These are phyloP conservation scores for Drosophila aldrichi DNA, from an alignment of 2,888 invertebrate species.

Conservation along the genomic window DNA sequence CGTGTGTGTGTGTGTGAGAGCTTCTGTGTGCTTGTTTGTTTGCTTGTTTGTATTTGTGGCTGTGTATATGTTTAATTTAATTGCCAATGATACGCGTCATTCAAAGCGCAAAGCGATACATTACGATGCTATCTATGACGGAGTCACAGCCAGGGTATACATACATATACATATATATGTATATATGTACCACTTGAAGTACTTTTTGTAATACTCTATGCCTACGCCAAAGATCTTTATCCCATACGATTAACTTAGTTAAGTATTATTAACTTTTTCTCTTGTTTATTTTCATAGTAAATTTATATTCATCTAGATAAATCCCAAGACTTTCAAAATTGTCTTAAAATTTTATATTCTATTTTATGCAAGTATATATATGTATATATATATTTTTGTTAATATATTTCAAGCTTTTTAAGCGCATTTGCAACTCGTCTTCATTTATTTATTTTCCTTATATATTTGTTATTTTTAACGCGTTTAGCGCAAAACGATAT, in stretches of 20 bases:
- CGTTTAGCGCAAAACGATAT: slow-evolving; percentile 39
- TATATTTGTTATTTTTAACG: slow-evolving; percentile 45
- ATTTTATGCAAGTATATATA: no score
- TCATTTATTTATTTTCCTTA: not conserved
- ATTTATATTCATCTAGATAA: no score
- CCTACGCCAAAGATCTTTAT: not conserved
- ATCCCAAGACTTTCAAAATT: no score
- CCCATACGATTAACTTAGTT: no score
- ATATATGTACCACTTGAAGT: not conserved
- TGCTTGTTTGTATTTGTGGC: slow-evolving; percentile 31
- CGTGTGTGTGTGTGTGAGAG: slow-evolving; percentile 16
- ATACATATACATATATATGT: not conserved
- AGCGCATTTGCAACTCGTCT: slow-evolving; percentile 34
- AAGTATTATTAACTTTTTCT: no score
- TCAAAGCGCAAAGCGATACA: slow-evolving; percentile 72
- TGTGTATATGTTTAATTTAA: slow-evolving; percentile 71
- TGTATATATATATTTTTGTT: no score
- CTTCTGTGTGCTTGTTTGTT: slow-evolving; percentile 30
- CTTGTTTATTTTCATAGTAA: not conserved
- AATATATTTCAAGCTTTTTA: no score
- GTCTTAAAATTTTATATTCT: no score
- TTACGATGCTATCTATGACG: slow-evolving; percentile 72
- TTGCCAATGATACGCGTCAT: slow-evolving; percentile 82
- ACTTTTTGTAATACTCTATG: slow-evolving; percentile 25
- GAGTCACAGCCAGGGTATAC: slow-evolving; percentile 33